These are phyloP conservation scores for Orestias chungarensis DNA, from an alignment of 2,797 vertebrate genomes.

Conservation along the genomic window DNA sequence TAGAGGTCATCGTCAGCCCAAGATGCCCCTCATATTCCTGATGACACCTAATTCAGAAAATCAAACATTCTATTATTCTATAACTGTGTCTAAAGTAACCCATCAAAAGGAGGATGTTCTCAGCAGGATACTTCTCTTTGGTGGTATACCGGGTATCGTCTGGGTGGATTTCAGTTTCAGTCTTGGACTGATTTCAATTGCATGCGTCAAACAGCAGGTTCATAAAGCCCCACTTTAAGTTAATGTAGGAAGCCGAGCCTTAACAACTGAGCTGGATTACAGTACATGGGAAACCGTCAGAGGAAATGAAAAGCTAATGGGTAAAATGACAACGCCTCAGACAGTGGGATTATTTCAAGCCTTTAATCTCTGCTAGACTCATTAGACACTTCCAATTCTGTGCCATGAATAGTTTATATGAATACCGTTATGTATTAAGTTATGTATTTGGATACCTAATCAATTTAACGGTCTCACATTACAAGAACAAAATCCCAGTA, in stretches of 20 bases:
- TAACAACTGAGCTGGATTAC: slow-evolving; percentile 56
- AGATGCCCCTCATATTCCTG: slow-evolving; percentile 28
- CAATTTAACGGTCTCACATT: not conserved
- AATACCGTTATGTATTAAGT: slow-evolving; percentile 11
- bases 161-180: slow-evolving; percentile 60
- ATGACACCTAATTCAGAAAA: slow-evolving; percentile 11
- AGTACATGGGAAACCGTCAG: slow-evolving; percentile 27
- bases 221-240: slow-evolving; percentile 32
- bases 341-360: slow-evolving; percentile 43
- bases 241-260: slow-evolving; percentile 51
- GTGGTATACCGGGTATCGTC: slow-evolving; percentile 30
- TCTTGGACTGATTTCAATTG: slow-evolving; percentile 58
- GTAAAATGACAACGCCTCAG: slow-evolving; percentile 39
- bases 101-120: no score
- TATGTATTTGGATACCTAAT: not conserved
- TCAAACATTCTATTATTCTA: slow-evolving; percentile 2
- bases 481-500: not conserved
- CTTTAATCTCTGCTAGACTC: slow-evolving; percentile 43
- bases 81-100: not conserved
- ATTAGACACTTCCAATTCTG: slow-evolving; percentile 38
- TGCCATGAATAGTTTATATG: slow-evolving; percentile 23
- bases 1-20: slow-evolving; percentile 23
- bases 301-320: slow-evolving; percentile 42
- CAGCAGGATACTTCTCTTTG: not conserved
- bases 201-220: slow-evolving; percentile 44